Conservation (phyloP, 2,888 invertebrate species). For the Drosophila mercatorum region DNA sequence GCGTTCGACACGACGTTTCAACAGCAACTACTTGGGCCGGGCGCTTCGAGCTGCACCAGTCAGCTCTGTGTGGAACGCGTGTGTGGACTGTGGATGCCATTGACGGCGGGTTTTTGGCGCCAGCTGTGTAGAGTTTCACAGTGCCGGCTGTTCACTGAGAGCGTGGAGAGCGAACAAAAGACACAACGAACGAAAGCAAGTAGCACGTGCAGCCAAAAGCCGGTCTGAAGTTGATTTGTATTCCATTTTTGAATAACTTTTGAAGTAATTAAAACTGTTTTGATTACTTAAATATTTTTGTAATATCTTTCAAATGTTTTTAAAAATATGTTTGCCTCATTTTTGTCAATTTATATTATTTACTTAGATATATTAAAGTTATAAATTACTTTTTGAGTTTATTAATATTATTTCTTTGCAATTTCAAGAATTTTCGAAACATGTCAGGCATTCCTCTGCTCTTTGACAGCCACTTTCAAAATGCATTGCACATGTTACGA, state of each 20-base stretch:
- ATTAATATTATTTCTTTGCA: background rate
- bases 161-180: conserved; percentile 12
- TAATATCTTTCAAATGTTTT: background rate
- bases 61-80: conserved; percentile 59
- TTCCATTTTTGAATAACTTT: accelerated
- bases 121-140: conserved; percentile 63
- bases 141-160: conserved; percentile 53
- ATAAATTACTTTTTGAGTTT: no score
- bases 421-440: background rate
- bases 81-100: conserved; percentile 65
- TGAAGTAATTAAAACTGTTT: no score
- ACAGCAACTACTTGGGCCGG: conserved; percentile 64
- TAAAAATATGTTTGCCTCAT: background rate
- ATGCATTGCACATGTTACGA: conserved; percentile 63
- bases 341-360: background rate
- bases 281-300: no score
- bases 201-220: conserved; percentile 46
- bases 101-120: conserved; percentile 66
- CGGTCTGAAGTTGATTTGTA: conserved; percentile 9
- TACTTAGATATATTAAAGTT: no score
- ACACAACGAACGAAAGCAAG: conserved; percentile 1
- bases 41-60: conserved; percentile 50
- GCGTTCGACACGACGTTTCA: conserved; percentile 62
- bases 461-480: background rate
- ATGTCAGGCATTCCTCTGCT: background rate